Evolutionary conservation across 2,113 vertebrate species (phyloP).

Genomic region (Probosciger aterrimus): DNA sequence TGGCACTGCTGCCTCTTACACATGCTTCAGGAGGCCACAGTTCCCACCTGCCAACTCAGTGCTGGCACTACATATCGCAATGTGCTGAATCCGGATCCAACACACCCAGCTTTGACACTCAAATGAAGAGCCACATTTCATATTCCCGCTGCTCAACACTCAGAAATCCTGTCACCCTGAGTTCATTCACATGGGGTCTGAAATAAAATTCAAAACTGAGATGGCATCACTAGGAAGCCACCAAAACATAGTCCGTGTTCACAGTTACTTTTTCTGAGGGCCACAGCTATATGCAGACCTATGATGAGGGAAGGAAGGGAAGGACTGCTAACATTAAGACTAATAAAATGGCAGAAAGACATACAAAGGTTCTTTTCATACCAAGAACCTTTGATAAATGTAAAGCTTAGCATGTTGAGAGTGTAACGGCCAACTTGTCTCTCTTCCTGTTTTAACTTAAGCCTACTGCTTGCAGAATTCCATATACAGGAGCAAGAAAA

Average conservation of each 20-base stretch:
- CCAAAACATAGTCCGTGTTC: background rate
- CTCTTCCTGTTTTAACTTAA: background rate
- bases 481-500: constrained; percentile 67
- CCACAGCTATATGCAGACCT: background rate
- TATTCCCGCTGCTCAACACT: background rate
- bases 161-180: background rate
- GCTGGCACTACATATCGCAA: background rate
- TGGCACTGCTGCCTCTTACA: background rate
- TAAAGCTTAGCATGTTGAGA: background rate
- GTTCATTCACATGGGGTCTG: background rate
- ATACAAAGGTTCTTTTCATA: background rate
- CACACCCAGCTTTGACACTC: background rate
- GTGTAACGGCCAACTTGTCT: background rate
- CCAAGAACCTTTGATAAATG: background rate
- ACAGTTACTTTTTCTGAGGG: background rate
- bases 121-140: background rate
- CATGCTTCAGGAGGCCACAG: background rate
- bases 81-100: background rate
- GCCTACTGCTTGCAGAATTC: background rate
- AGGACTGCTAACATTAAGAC: background rate
- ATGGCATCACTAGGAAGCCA: background rate
- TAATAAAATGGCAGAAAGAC: background rate
- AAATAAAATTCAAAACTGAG: background rate
- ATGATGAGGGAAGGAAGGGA: background rate
- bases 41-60: background rate